Evolutionary conservation across 2,797 vertebrate species (phyloP).

Genomic region (Chelonia mydas): DNA sequence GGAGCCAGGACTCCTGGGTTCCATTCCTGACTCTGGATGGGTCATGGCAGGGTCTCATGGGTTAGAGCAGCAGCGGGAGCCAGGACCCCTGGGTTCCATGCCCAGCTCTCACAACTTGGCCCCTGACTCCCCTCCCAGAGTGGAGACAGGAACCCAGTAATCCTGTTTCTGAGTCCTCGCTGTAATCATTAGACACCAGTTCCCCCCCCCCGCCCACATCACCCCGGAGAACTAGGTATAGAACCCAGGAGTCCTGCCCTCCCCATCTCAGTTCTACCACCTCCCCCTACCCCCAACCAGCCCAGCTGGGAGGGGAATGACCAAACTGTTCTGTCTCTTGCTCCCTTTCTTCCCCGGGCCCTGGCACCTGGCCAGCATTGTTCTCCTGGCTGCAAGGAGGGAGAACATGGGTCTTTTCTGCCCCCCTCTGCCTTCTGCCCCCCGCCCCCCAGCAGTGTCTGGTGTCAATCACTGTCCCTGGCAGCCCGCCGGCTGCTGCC

Average conservation of each 20-base stretch:
- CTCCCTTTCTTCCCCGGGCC: rapidly evolving
- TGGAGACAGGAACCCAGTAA: not conserved
- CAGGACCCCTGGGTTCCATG: not conserved
- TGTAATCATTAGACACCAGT: not conserved
- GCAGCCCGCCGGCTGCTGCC: too few relatives aligned
- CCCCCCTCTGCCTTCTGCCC: not conserved
- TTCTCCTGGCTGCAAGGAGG: not conserved
- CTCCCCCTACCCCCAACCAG: not conserved
- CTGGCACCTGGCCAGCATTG: not conserved
- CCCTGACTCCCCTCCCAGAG: too few relatives aligned
- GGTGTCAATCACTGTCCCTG: not conserved
- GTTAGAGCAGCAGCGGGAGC: too few relatives aligned
- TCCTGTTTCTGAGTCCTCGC: not conserved
- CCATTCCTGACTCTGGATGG: not conserved
- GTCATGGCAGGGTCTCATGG: too few relatives aligned
- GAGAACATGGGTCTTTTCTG: not conserved
- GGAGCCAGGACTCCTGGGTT: not conserved
- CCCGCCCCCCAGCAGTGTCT: not conserved
- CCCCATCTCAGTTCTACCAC: not conserved
- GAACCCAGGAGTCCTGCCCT: not conserved
- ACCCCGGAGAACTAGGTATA: too few relatives aligned
- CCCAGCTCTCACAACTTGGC: not conserved
- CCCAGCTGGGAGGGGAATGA: not conserved
- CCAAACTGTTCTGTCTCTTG: not conserved
- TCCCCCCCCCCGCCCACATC: too few relatives aligned